Percentiles rank a stretch among this genome's conserved stretches.
phyloP scores from a whole-genome alignment of 2,113 vertebrate genomes.

The Dipodomys spectabilis region DNA sequence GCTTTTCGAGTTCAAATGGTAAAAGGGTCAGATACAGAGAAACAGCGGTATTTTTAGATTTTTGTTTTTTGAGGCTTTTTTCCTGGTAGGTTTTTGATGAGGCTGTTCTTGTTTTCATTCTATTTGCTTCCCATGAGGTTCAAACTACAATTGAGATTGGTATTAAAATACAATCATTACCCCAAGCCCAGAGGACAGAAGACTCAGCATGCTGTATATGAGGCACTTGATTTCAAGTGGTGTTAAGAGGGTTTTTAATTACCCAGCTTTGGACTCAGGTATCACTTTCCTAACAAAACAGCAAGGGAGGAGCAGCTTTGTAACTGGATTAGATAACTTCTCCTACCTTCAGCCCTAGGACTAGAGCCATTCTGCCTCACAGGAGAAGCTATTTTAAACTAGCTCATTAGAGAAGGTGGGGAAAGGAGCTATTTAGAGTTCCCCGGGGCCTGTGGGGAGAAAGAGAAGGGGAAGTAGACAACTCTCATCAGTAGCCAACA shows the following conservation, averaged over 20 bases:
- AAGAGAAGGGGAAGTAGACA: background rate
- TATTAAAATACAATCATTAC: slow-evolving; percentile 75
- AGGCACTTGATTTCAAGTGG: slow-evolving; percentile 68
- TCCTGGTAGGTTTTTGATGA: background rate
- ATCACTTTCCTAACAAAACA: slow-evolving; percentile 69
- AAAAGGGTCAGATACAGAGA: background rate
- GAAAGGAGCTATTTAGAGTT: slow-evolving; percentile 53
- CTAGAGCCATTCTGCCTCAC: slow-evolving; percentile 4
- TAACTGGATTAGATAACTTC: slow-evolving; percentile 61
- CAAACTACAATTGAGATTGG: slow-evolving; percentile 53
- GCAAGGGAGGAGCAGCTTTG: slow-evolving; percentile 48
- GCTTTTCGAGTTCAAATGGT: slow-evolving; percentile 15
- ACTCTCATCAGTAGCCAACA: slow-evolving; percentile 17
- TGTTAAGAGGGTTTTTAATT: slow-evolving; percentile 79
- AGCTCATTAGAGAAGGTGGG: slow-evolving; percentile 3
- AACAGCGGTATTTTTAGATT: background rate
- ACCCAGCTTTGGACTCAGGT: slow-evolving; percentile 72
- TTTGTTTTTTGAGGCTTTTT: background rate
- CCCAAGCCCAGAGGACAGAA: slow-evolving; percentile 65
- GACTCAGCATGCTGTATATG: slow-evolving; percentile 59
- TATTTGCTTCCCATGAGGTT: slow-evolving; percentile 58
- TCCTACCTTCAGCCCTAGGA: background rate
- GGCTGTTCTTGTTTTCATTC: slow-evolving; percentile 57
- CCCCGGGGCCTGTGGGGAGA: background rate
- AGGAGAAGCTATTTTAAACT: slow-evolving; percentile 69